Base-by-base conservation (phyloP, 2,797 vertebrate genomes). In the Gymnopithys bicolor region DNA sequence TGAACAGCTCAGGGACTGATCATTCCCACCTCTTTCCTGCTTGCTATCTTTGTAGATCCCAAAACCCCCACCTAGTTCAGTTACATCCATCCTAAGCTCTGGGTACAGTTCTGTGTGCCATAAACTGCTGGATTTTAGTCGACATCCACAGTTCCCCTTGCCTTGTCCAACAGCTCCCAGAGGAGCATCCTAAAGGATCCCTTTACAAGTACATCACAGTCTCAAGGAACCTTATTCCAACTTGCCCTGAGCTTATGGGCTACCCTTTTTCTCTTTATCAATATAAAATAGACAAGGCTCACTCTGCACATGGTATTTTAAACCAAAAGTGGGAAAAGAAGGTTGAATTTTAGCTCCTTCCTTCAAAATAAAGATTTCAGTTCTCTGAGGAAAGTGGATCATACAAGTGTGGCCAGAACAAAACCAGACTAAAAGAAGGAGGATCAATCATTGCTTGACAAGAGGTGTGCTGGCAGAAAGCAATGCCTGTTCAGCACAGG, bases 141-240 rank as follows among this genome's bases (percentile, higher is more conserved):
- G 17, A 30, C 17, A 8, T 49, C 37, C 37, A 51, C 24, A 75
- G 19, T 51, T 87, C 52, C 27, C 51, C 13, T 53, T 71, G 23
- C 25, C 37, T 64, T 63, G 28, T 32, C 79, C 73, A 63, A 80
- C 10, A 58, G 30, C 19, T 77, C 56, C 30, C 35, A 78, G 18
- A 60, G 1, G 58, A 45, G 37, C 9, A 53, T 30, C 63, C 32
- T 43, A 56, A 60, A 45, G 41, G 35, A 52, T 2, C 15, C 12
- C 23, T 28, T 71, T 39, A 33, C 0, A 5, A 45, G 7, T 33
- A 52, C 1, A 52, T 6, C 14, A 32, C 0, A 0, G 48, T 66
- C n/a, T n/a, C 69, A 73, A 41, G 1, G 0, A 87, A 84, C 32
- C 15, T 88, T 80, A 74, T 59, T 59, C 23, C 52, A 83, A 56